Evolutionary conservation across 2,888 invertebrate genomes (phyloP).

Genomic region (Pandemis heparana): DNA sequence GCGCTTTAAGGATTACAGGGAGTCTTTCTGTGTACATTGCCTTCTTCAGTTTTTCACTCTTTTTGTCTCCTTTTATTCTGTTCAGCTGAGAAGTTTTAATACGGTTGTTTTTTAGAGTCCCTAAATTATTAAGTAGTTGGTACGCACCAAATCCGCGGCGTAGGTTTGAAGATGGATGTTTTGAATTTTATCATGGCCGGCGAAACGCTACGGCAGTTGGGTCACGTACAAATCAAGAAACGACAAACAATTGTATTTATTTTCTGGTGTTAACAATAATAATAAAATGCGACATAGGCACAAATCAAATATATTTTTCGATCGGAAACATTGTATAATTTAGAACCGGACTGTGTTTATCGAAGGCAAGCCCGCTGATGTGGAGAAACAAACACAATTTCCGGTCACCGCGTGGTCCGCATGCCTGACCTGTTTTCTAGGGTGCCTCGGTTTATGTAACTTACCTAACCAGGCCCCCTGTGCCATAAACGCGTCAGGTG

Average conservation of each 20-base stretch:
- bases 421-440: slow-evolving; percentile 65
- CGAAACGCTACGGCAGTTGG: too few species aligned
- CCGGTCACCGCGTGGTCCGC: slow-evolving; percentile 64
- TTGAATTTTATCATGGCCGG: neutral
- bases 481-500: neutral
- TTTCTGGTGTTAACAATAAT: too few species aligned
- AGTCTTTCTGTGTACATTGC: slow-evolving; percentile 23
- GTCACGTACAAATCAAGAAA: neutral
- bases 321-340: slow-evolving; percentile 2
- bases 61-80: slow-evolving; percentile 22
- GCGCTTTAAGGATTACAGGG: slow-evolving; percentile 27
- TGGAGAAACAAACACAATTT: slow-evolving; percentile 61
- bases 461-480: neutral
- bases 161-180: neutral
- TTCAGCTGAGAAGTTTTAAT: slow-evolving; percentile 23
- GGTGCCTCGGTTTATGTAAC: slow-evolving; percentile 36
- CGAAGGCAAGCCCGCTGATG: slow-evolving; percentile 46
- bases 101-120: slow-evolving; percentile 5
- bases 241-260: neutral
- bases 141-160: neutral
- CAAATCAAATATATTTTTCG: neutral
- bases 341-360: slow-evolving; percentile 10
- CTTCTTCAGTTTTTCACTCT: slow-evolving; percentile 26
- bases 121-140: slow-evolving; percentile 6
- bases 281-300: neutral